phyloP scores from a whole-genome alignment of 2,888 invertebrate species.

The Sthenelais limicola region DNA sequence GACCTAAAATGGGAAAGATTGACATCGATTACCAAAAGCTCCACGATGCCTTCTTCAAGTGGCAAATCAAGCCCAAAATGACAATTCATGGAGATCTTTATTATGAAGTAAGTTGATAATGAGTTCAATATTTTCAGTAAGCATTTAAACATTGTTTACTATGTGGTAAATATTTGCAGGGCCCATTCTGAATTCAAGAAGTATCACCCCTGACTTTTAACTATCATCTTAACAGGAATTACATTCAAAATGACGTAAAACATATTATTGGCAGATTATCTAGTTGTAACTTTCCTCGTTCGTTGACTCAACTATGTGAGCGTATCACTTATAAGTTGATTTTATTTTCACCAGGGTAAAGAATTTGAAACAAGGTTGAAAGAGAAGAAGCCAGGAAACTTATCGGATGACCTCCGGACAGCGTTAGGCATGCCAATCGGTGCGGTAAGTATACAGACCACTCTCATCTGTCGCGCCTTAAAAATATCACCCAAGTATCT shows the following conservation, averaged over 20 bases:
- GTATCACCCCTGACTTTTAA: no score
- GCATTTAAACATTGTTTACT: no score
- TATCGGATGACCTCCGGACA: conserved; percentile 95
- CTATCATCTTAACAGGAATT: no score
- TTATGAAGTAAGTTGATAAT: conserved; percentile 79
- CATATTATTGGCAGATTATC: no score
- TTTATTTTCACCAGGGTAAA: conserved; percentile 79
- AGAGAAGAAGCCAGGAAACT: conserved; percentile 98
- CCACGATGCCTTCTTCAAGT: conserved; percentile 99
- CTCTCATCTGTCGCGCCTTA: no score
- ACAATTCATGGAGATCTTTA: conserved; percentile 99
- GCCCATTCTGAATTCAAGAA: no score
- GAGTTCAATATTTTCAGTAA: background rate
- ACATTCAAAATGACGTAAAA: no score
- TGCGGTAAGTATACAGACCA: conserved; percentile 74
- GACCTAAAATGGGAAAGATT: conserved; percentile 98
- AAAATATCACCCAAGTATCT: no score
- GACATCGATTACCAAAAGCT: conserved; percentile 99
- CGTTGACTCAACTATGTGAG: no score
- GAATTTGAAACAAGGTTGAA: conserved; percentile 97
- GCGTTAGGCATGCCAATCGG: conserved; percentile 99
- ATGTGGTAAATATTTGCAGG: no score
- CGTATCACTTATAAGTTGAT: background rate
- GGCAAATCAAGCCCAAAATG: conserved; percentile 99
- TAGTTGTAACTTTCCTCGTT: no score